phyloP scores from a whole-genome alignment of 2,888 invertebrate genomes.

The Ypsolopha sequella region DNA sequence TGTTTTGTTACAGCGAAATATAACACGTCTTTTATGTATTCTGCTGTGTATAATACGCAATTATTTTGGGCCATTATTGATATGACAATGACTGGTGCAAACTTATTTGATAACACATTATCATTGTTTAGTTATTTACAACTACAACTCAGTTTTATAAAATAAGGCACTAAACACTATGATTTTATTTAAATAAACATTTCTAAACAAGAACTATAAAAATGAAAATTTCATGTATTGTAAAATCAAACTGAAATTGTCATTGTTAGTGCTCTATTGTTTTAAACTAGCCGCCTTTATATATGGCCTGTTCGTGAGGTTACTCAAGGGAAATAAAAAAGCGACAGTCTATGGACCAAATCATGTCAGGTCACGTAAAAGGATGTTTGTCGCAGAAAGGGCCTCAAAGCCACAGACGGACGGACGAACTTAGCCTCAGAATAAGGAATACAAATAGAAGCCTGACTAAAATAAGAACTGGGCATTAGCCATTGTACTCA shows the following conservation, averaged over 20 bases:
- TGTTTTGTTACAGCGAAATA: constrained; percentile 81
- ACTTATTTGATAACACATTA: constrained; percentile 30
- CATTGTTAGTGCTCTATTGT: constrained; percentile 30
- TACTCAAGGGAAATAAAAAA: no score
- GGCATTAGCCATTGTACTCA: no score
- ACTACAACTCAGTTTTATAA: constrained; percentile 8
- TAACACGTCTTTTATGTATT: constrained; percentile 75
- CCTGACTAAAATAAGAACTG: no score
- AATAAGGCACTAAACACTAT: constrained; percentile 21
- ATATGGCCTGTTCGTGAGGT: no score
- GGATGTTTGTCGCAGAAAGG: no score
- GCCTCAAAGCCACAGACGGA: no score
- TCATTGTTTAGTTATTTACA: constrained; percentile 1
- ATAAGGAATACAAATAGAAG: no score
- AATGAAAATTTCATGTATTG: constrained; percentile 23
- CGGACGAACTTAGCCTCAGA: no score
- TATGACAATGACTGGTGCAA: constrained; percentile 15
- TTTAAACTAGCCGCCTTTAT: constrained; percentile 20
- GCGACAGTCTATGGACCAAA: no score
- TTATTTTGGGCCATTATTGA: constrained; percentile 41
- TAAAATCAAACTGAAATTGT: constrained; percentile 24
- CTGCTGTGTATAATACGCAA: constrained; percentile 51
- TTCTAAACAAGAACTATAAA: constrained; percentile 22
- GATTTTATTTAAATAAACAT: constrained; percentile 28
- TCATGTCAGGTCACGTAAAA: no score